Evolutionary conservation across 2,113 vertebrate genomes (phyloP).

Genomic region (Poeciliopsis occidentalis): DNA sequence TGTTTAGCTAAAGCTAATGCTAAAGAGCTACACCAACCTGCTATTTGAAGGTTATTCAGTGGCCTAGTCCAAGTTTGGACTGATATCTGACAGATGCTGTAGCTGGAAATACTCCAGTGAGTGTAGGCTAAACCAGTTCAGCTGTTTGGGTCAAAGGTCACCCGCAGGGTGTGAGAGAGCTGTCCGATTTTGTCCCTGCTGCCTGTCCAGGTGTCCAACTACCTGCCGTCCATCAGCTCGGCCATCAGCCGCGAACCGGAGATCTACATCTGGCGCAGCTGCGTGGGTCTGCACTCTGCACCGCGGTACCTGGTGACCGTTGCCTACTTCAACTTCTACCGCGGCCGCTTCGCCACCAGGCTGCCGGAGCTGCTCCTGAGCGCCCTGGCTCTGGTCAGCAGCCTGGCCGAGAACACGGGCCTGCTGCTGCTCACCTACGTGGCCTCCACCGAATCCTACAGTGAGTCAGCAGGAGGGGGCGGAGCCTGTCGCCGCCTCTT

Average conservation of each 20-base stretch:
- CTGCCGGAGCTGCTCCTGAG: conserved; percentile 79
- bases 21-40: too few relatives aligned
- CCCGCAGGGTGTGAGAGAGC: too few relatives aligned
- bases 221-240: conserved; percentile 94
- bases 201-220: conserved; percentile 87
- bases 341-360: conserved; percentile 68
- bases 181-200: too few relatives aligned
- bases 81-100: too few relatives aligned
- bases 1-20: too few relatives aligned
- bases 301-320: conserved; percentile 87
- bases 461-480: conserved; percentile 68
- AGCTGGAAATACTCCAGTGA: too few relatives aligned
- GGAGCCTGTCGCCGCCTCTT: background rate
- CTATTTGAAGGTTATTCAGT: too few relatives aligned
- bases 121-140: too few relatives aligned
- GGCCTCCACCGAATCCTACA: conserved; percentile 88
- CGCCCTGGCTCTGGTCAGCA: conserved; percentile 79
- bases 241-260: conserved; percentile 90
- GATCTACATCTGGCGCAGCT: conserved; percentile 93
- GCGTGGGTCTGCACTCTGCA: conserved; percentile 90
- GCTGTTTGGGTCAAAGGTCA: too few relatives aligned
- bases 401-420: conserved; percentile 84
- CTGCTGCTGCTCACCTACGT: conserved; percentile 93
- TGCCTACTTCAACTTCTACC: conserved; percentile 89
- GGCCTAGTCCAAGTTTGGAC: too few relatives aligned